Evolutionary conservation across 2,888 invertebrate species (phyloP), one percentile per base, ranked within the genome.

Genomic region (Pseudococcus longispinus): DNA sequence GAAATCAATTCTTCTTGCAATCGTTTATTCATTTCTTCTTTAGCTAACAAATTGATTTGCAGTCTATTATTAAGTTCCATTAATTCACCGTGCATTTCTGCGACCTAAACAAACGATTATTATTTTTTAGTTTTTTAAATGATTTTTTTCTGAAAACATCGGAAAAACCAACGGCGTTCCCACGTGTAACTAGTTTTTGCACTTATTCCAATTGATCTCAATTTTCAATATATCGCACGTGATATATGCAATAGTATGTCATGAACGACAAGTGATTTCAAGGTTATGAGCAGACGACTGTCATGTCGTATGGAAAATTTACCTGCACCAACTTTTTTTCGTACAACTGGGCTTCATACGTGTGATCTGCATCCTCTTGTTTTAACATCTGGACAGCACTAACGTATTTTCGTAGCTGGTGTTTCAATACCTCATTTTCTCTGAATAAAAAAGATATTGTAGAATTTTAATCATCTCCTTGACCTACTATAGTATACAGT

Each of bases 71-170:
- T 97, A 89, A 97, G 96, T 91, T 97, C 97, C 95, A 97, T 96
- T 85, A 97, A 91, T 90, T 97, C 97, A 0, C 96, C 97, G 90
- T 97, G 97, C 97, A 97, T 97, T 91, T 97, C 96, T 2, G 97
- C 97, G 0, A 97, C 96, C 95, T 95, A 89, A 83, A 85, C 82
- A 37, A 85, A 37, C 32, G 32, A 37, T n/a, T n/a, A 26, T n/a
- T 20, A 83, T 51, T 18, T n/a, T n/a, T n/a, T n/a, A 51, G n/a
- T n/a, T 5, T 51, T 13, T 51, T 5, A 2, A n/a, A n/a, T 1
- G n/a, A 60, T 60, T 11, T 60, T 13, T 6, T 6, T 46, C 15
- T 46, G 13, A 46, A 46, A 15, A 5, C 2, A 46, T 5, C 13
- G 18, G 18, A n/a, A 55, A 55, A 46, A 1, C 44, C 1, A 46